Conservation (phyloP, 2,113 vertebrate species). For the Thalassarche chlororhynchos region DNA sequence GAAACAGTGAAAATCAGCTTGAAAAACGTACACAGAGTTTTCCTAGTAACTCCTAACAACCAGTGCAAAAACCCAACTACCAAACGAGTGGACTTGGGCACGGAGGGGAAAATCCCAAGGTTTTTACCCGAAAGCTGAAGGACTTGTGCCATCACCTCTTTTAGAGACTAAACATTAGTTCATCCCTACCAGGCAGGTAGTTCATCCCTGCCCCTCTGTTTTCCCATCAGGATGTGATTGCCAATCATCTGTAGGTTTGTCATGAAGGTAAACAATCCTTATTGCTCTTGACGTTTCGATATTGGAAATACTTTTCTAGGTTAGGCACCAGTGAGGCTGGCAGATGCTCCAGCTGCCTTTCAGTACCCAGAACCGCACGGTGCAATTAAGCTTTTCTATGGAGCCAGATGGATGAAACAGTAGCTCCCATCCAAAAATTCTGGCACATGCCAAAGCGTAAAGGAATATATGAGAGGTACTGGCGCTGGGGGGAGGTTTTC, state of each 20-base stretch:
- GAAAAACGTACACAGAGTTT: neutral
- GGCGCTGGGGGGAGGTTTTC: neutral
- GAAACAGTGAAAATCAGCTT: neutral
- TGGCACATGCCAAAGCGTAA: neutral
- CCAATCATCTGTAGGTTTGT: neutral
- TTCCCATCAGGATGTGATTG: neutral
- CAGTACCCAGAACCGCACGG: neutral
- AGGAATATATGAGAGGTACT: neutral
- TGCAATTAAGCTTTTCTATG: neutral
- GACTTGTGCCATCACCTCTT: neutral
- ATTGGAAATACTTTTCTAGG: neutral
- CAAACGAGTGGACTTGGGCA: neutral
- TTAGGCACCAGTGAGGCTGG: neutral
- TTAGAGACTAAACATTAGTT: neutral
- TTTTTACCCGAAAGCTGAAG: neutral
- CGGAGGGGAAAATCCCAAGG: neutral
- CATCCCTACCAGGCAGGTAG: neutral
- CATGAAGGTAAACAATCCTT: neutral
- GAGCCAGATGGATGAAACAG: slow-evolving; percentile 15
- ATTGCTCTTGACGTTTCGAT: neutral
- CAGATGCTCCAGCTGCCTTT: neutral
- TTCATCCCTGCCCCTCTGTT: neutral
- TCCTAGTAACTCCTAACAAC: neutral
- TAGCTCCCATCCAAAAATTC: neutral
- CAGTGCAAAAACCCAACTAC: neutral